A percentile compares a stretch with the other conserved stretches of the same genome.
Evolutionary conservation across 2,888 invertebrate species (phyloP).

Genomic region (Caenorhabditis sp.): DNA sequence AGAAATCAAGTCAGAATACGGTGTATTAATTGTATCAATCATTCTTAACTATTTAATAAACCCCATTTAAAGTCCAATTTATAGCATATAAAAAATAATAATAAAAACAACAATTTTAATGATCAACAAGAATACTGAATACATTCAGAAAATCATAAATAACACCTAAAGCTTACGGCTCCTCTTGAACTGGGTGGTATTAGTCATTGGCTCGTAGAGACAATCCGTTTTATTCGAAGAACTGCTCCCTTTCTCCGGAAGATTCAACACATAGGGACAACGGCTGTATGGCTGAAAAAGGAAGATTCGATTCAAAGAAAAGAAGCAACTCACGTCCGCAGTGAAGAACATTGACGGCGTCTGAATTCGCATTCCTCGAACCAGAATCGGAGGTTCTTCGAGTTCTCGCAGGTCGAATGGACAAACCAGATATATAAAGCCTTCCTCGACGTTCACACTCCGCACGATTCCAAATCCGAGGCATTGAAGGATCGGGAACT

Average conservation of each 20-base stretch:
- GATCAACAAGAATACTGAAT: no score
- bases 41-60: no score
- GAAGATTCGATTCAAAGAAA: background rate
- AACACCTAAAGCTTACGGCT: no score
- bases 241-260: background rate
- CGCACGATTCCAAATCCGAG: conserved; percentile 56
- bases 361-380: conserved; percentile 55
- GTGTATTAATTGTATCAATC: background rate
- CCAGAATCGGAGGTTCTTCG: conserved; percentile 47
- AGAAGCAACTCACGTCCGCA: conserved; percentile 26
- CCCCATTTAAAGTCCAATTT: conserved; percentile 34
- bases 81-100: conserved; percentile 5
- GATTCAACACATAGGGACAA: conserved; percentile 44
- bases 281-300: conserved; percentile 49
- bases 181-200: conserved; percentile 52
- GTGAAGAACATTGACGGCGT: conserved; percentile 45
- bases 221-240: conserved; percentile 5
- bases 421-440: conserved; percentile 35
- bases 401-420: conserved; percentile 48
- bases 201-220: conserved; percentile 39
- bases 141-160: no score
- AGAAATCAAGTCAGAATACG: no score
- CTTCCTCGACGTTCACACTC: conserved; percentile 24
- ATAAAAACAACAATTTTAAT: no score
- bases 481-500: conserved; percentile 46